Conservation (phyloP, 2,888 invertebrate species). For the Lasioglossum vierecki region DNA sequence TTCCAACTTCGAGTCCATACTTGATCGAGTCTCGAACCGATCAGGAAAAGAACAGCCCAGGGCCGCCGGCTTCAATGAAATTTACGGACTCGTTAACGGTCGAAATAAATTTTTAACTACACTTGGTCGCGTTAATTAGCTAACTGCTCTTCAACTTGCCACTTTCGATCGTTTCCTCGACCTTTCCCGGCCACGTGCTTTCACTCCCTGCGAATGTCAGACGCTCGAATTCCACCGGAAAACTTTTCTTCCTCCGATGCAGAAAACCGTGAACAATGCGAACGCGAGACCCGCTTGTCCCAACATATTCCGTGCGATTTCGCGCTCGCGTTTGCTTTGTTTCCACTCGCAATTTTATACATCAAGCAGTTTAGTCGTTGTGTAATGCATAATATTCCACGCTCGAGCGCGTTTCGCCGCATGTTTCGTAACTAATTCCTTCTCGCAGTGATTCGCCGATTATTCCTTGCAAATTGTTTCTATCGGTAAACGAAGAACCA, state of each 20-base stretch:
- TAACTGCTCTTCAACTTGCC: constrained; percentile 15
- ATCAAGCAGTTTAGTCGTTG: not conserved
- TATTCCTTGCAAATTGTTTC: not conserved
- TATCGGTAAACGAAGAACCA: not conserved
- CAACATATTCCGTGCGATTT: not conserved
- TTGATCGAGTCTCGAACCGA: constrained; percentile 1
- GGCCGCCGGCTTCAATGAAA: constrained; percentile 12
- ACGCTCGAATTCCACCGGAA: not conserved
- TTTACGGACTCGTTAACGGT: constrained; percentile 27
- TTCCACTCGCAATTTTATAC: not conserved
- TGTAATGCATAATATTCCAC: not conserved
- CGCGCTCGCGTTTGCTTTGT: not conserved
- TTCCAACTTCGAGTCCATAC: not conserved
- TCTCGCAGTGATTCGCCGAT: not conserved
- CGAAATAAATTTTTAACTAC: constrained; percentile 34
- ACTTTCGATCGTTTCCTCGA: not conserved
- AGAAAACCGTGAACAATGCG: not conserved
- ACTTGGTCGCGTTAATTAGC: constrained; percentile 16
- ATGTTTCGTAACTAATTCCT: not conserved
- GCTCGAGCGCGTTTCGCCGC: not conserved
- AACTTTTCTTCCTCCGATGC: not conserved
- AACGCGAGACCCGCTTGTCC: not conserved
- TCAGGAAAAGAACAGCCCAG: not conserved
- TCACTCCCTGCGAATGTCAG: not conserved
- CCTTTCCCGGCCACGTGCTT: not conserved